A percentile compares a stretch with the other conserved stretches of the same genome.
phyloP scores from a whole-genome alignment of 2,797 vertebrate species.

The Lutjanus campechanus region DNA sequence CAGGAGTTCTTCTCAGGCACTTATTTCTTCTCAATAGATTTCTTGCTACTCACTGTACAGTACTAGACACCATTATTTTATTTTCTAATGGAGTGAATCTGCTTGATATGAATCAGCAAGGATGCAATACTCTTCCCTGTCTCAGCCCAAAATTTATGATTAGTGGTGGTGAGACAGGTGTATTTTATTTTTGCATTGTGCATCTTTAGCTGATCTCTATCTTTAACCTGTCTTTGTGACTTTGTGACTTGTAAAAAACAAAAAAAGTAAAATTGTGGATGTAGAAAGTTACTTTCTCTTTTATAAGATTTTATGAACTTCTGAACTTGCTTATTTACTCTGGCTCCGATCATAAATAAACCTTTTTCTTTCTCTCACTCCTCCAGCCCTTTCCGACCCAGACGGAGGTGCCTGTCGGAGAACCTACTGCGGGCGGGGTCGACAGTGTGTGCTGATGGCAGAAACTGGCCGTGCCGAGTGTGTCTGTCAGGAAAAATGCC shows the following conservation, averaged over 20 bases:
- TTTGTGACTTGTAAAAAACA: background rate
- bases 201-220: conserved; percentile 20
- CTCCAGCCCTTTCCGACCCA: conserved; percentile 80
- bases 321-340: background rate
- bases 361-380: conserved; percentile 16
- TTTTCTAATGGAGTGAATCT: background rate
- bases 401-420: conserved; percentile 84
- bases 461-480: conserved; percentile 88
- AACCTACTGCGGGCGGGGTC: conserved; percentile 89
- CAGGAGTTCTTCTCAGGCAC: too few species aligned
- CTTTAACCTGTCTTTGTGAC: background rate
- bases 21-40: background rate
- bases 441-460: conserved; percentile 86
- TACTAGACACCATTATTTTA: background rate
- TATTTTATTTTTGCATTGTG: conserved; percentile 19
- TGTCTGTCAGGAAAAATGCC: conserved; percentile 89
- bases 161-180: background rate
- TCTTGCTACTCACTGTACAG: background rate
- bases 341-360: background rate
- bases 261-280: background rate
- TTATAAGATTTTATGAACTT: background rate
- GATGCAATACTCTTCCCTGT: background rate
- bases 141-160: background rate
- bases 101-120: background rate
- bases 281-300: background rate